Conservation (phyloP, 2,888 invertebrate genomes). For the Xestia xanthographa region DNA sequence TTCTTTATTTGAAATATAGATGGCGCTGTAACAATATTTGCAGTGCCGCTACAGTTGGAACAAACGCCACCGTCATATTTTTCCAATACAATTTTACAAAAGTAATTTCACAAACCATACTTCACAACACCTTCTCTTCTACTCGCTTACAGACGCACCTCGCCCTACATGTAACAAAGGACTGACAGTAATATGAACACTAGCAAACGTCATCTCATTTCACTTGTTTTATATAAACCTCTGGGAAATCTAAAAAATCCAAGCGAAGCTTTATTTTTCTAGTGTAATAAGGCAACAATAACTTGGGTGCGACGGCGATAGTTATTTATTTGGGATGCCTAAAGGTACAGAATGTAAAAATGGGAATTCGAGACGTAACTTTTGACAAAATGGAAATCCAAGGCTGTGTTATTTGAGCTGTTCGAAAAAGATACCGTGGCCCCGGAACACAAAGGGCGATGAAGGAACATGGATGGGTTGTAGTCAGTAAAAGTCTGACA, state of each 20-base stretch:
- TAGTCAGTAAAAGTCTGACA: too few species aligned
- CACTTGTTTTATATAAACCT: constrained; percentile 45
- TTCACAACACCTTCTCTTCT: not conserved
- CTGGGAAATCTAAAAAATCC: constrained; percentile 51
- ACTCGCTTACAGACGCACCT: constrained; percentile 8
- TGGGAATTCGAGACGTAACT: too few species aligned
- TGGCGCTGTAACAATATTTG: too few species aligned
- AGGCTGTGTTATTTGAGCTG: too few species aligned
- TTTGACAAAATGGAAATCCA: not conserved
- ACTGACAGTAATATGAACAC: constrained; percentile 33
- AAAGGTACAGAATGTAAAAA: not conserved
- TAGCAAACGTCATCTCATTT: constrained; percentile 31
- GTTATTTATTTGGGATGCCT: not conserved
- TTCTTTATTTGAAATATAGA: too few species aligned
- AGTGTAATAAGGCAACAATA: constrained; percentile 2
- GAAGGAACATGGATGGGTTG: too few species aligned
- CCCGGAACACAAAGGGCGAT: too few species aligned
- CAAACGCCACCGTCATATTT: too few species aligned
- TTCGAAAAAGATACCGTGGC: too few species aligned
- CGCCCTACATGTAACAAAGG: constrained; percentile 4
- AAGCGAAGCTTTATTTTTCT: constrained; percentile 14
- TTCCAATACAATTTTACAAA: too few species aligned
- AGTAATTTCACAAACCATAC: not conserved
- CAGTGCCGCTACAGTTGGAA: too few species aligned
- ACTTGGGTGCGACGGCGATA: not conserved